Base-by-base conservation (phyloP, 1,140 invertebrate species). In the Caenorhabditis inopinata region DNA sequence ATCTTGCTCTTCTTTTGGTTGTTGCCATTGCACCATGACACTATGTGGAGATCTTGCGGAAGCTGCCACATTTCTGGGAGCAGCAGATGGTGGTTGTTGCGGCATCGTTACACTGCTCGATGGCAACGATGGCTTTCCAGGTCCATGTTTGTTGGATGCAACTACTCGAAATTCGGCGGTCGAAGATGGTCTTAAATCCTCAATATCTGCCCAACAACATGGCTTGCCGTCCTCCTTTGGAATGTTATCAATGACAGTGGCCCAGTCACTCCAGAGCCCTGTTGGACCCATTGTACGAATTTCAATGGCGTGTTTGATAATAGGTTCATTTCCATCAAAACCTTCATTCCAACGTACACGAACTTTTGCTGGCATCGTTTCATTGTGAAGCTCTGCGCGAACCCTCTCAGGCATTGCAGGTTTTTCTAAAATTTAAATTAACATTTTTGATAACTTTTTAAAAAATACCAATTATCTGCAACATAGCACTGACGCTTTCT, bases 1-100 rank as follows among this genome's bases (percentile, higher is more conserved):
- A 83, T 95, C 92, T 85, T 95, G 93, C 87, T 96, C 94, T 84
- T 96, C 94, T 5, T 93, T 88, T 0, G 96, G 96, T 21, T 94
- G 93, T 85, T 98, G 95, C 96, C 97, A 99, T 87, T 97, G 95
- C 0, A 96, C 94, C 85, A 97, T 96, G 80, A 99, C 97, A 89
- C 97, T 94, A 0, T 94, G 95, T 12, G 94, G 93, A 35, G 74
- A 78, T 16, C 87, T 81, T 0, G 95, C 96, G 82, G 95, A 91
- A 0, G 95, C 94, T 9, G 94, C 95, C 16, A 89, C 87, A 42
- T 85, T 82, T 45, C 85, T 75, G 5, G 87, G 87, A 23, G 86
- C 85, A 25, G 87, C 88, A 18, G 87, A 83, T 29, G 88, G 88
- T 35, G 87, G 86, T 75, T 85, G 85, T 79, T 87, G 85, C 7